Conservation (phyloP, 1,140 invertebrate species). For the Drosophila arawakana region DNA sequence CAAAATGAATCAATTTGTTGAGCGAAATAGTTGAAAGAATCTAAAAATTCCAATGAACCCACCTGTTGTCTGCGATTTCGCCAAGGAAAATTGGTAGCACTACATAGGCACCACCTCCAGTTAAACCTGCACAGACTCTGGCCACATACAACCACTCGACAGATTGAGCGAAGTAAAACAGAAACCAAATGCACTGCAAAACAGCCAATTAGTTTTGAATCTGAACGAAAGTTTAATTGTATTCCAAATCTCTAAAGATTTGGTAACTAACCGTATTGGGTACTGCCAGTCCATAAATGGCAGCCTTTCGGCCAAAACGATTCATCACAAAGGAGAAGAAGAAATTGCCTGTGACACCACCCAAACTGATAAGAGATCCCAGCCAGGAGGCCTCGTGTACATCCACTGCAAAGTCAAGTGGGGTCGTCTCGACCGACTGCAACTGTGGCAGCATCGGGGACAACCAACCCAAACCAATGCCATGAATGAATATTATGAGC, state of each 20-base stretch:
- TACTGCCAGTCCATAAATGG: conserved; percentile 67
- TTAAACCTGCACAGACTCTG: conserved; percentile 82
- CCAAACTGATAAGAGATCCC: conserved; percentile 73
- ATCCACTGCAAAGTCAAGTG: conserved; percentile 67
- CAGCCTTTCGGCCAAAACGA: conserved; percentile 79
- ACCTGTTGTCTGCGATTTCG: conserved; percentile 81
- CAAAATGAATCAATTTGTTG: not conserved
- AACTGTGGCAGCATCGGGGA: conserved; percentile 84
- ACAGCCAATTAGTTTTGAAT: not conserved
- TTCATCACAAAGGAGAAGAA: conserved; percentile 79
- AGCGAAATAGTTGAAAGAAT: not conserved
- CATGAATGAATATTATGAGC: conserved; percentile 84
- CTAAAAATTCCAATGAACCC: not conserved
- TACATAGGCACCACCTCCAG: conserved; percentile 72
- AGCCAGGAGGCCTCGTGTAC: conserved; percentile 79
- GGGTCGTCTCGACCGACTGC: conserved; percentile 66
- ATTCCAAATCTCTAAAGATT: too few relatives aligned
- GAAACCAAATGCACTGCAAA: conserved; percentile 68
- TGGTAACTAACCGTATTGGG: conserved; percentile 71
- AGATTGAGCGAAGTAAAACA: conserved; percentile 70
- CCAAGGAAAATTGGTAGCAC: conserved; percentile 77
- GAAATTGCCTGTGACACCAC: conserved; percentile 75
- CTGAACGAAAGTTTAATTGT: too few relatives aligned
- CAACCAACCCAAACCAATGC: conserved; percentile 85
- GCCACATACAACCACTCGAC: conserved; percentile 80